These are phyloP conservation scores for Drosophila prolongata DNA, from an alignment of 2,888 invertebrate species.

Conservation along the genomic window DNA sequence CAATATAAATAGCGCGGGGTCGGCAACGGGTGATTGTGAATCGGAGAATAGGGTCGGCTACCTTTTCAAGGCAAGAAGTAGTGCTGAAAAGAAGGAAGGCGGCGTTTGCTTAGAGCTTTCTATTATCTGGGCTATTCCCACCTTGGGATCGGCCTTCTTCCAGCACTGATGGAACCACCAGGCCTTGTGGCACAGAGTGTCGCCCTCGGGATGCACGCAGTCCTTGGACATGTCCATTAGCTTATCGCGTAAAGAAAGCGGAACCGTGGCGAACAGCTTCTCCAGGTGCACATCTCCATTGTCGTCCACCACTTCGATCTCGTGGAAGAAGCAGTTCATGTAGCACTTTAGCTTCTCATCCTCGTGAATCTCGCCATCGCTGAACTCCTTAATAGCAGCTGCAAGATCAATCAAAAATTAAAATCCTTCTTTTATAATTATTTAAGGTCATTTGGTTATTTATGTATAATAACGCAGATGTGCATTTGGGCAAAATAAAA, in stretches of 20 bases:
- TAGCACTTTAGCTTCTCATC: conserved; percentile 84
- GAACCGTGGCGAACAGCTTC: conserved; percentile 74
- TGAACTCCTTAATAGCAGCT: conserved; percentile 84
- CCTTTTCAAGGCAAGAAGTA: conserved; percentile 73
- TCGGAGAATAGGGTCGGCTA: conserved; percentile 2
- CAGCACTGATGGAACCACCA: conserved; percentile 84
- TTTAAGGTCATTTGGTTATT: no score
- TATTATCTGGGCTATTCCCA: conserved; percentile 33
- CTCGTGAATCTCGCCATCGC: conserved; percentile 84
- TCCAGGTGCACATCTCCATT: conserved; percentile 84
- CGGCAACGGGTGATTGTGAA: conserved; percentile 9
- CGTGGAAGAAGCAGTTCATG: conserved; percentile 84
- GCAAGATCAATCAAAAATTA: not conserved
- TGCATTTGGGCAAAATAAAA: no score
- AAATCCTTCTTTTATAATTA: no score
- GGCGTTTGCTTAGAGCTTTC: not conserved
- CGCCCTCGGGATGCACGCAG: conserved; percentile 82
- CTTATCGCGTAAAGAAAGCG: conserved; percentile 76
- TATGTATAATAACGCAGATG: no score
- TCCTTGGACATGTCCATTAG: conserved; percentile 78
- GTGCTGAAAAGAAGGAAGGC: conserved; percentile 55
- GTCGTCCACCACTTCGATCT: conserved; percentile 82
- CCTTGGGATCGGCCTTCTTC: conserved; percentile 83
- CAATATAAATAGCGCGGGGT: conserved; percentile 11
- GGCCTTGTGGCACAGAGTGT: conserved; percentile 82